Percentiles rank a stretch among this genome's conserved stretches.
Evolutionary conservation across 2,113 vertebrate species (phyloP).

Genomic region (Elachura formosa): DNA sequence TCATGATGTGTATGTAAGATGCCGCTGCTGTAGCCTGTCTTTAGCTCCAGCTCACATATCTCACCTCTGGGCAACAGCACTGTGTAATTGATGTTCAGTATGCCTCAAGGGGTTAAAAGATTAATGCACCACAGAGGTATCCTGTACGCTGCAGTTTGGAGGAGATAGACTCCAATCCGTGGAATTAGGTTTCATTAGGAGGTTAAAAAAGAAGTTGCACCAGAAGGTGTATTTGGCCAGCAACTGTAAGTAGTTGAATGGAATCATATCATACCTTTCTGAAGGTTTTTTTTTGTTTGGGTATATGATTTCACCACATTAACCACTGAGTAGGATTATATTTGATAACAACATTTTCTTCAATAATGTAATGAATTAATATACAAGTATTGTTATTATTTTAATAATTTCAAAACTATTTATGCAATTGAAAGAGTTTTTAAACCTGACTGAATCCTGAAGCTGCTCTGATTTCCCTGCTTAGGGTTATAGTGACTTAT

Average conservation of each 20-base stretch:
- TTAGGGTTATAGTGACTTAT: neutral
- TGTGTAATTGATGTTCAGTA: slow-evolving; percentile 78
- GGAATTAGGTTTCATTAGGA: slow-evolving; percentile 27
- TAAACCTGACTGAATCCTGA: neutral
- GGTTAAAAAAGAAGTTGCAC: neutral
- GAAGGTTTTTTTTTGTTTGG: neutral
- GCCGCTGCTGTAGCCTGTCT: slow-evolving; percentile 60
- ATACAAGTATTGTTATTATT: neutral
- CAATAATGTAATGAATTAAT: neutral
- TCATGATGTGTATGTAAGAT: slow-evolving; percentile 59
- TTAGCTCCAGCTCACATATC: slow-evolving; percentile 70
- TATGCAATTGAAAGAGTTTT: neutral
- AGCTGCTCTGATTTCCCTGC: neutral
- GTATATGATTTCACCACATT: neutral
- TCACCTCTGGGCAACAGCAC: slow-evolving; percentile 66
- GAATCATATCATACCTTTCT: neutral
- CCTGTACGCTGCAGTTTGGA: slow-evolving; percentile 22
- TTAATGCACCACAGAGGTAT: slow-evolving; percentile 45
- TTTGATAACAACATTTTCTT: neutral
- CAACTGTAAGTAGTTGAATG: neutral
- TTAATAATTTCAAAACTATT: neutral
- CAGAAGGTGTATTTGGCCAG: neutral
- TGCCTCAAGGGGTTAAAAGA: slow-evolving; percentile 76
- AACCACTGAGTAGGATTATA: neutral
- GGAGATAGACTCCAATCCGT: neutral